Conservation (phyloP, 2,113 vertebrate genomes). For the Paradoxurus hermaphroditus region DNA sequence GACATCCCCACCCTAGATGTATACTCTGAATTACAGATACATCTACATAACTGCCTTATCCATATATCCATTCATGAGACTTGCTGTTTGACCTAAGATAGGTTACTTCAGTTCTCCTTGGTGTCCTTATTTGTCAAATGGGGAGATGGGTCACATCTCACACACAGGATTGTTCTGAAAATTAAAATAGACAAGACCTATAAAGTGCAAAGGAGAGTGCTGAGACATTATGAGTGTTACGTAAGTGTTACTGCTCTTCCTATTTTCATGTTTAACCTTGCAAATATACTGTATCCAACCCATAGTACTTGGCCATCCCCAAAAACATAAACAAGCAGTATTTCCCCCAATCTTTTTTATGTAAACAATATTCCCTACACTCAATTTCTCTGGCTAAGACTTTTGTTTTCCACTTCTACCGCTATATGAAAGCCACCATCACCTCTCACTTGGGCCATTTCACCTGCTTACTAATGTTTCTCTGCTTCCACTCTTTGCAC, state of each 20-base stretch:
- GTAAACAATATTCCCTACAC: background rate
- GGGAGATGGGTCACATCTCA: background rate
- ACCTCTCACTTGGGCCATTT: accelerated
- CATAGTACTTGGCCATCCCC: background rate
- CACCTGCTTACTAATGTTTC: too few relatives aligned
- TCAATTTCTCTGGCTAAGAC: background rate
- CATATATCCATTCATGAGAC: background rate
- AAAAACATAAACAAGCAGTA: background rate
- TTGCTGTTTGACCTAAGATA: background rate
- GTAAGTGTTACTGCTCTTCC: background rate
- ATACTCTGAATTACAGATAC: background rate
- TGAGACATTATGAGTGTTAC: background rate
- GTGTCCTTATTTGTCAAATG: background rate
- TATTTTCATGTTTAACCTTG: background rate
- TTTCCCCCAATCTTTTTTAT: background rate
- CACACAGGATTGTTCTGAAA: background rate
- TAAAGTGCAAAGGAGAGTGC: background rate
- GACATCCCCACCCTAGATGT: background rate
- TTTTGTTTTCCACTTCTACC: background rate
- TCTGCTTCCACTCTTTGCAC: background rate
- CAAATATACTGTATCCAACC: accelerated
- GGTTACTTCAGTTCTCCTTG: background rate
- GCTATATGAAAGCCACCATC: too few relatives aligned
- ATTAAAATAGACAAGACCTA: background rate
- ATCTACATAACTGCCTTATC: background rate